These are phyloP conservation scores for Paralvinella palmiformis DNA, from an alignment of 1,140 invertebrate species.

Conservation along the genomic window DNA sequence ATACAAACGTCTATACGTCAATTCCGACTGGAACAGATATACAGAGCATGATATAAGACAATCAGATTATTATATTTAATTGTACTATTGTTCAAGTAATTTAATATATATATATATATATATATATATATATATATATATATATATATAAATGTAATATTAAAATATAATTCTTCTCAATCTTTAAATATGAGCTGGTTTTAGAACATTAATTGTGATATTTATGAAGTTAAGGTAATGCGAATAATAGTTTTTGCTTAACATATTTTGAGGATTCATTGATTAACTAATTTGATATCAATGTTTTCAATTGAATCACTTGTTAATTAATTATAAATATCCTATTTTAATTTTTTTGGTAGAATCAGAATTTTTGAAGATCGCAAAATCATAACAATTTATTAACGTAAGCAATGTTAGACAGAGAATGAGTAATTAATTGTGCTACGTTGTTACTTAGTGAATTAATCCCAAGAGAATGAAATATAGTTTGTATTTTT, in stretches of 20 bases:
- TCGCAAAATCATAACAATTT: too few relatives aligned
- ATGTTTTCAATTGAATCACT: neutral
- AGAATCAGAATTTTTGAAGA: too few relatives aligned
- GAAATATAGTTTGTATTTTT: too few relatives aligned
- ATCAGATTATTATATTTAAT: neutral
- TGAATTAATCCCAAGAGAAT: too few relatives aligned
- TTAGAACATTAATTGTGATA: too few relatives aligned
- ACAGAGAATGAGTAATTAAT: too few relatives aligned
- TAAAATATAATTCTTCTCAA: neutral
- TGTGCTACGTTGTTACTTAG: too few relatives aligned
- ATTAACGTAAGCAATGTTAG: too few relatives aligned
- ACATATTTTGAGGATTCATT: neutral
- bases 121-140: slow-evolving; percentile 3
- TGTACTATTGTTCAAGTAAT: neutral
- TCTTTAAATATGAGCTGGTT: neutral
- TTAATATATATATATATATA: slow-evolving; percentile 4
- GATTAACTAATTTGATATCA: neutral
- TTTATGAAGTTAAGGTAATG: neutral
- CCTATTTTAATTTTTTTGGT: too few relatives aligned
- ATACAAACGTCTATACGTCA: neutral
- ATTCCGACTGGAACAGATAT: neutral
- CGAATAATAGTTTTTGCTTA: neutral
- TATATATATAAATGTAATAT: neutral
- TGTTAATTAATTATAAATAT: neutral
- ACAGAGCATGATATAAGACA: neutral